phyloP scores from a whole-genome alignment of 1,140 invertebrate genomes.

The Brachystomella parvula region DNA sequence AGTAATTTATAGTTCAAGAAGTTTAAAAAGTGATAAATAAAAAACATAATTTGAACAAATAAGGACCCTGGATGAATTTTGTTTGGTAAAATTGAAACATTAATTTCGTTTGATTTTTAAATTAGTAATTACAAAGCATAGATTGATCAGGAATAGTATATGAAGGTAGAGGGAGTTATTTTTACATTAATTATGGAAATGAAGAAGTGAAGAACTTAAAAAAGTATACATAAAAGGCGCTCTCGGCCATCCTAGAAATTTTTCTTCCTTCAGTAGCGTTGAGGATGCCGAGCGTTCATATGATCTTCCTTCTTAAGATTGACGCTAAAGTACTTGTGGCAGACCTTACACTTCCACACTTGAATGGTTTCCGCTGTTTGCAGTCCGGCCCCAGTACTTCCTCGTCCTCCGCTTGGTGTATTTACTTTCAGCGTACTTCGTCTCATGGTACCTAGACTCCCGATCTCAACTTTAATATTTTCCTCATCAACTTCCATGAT shows the following conservation, averaged over 20 bases:
- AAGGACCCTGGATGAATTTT: no score
- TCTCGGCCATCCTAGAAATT: neutral
- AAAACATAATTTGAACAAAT: no score
- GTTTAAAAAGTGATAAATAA: no score
- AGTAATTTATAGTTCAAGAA: no score
- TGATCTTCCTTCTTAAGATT: neutral
- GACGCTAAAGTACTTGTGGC: neutral
- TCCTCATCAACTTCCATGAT: neutral
- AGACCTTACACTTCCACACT: neutral
- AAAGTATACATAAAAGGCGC: no score
- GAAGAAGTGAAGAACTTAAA: no score
- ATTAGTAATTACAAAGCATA: neutral
- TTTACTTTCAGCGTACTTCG: neutral
- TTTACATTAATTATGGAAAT: no score
- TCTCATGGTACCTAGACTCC: neutral
- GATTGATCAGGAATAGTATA: no score
- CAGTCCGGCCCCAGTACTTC: neutral
- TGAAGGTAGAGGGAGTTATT: no score
- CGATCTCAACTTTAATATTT: neutral
- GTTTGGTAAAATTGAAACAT: no score
- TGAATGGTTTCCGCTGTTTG: neutral
- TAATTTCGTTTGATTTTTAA: neutral
- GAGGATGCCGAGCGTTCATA: neutral
- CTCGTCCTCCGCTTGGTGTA: neutral
- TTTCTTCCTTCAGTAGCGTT: neutral